Base-by-base conservation (phyloP, 2,888 invertebrate genomes). In the Lycocerus yunnanus region DNA sequence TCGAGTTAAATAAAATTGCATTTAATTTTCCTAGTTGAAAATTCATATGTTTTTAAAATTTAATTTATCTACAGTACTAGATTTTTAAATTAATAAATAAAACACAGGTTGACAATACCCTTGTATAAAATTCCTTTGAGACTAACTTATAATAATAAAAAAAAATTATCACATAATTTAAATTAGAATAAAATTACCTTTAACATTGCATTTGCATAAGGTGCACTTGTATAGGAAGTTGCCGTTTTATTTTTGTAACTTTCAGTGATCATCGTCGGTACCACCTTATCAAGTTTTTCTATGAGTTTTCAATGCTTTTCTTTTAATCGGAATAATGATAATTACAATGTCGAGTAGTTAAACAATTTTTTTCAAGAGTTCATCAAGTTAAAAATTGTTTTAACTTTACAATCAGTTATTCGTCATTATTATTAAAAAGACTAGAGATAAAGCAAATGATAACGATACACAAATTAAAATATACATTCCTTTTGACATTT, bases 1-100 rank as follows among this genome's bases (percentile, higher is more conserved):
- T 43, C 8, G 14, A 71, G 58, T 59, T 21, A 20, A 43, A 61
- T 20, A 66, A 71, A 24, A 66, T 66, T 71, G 69, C 69, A 65
- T 24, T 66, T 66, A 66, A 16, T 69, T 27, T 21, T 14, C 27
- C 27, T 27, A 27, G 24, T 24, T 61, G 21, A 1, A 24, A 66
- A 66, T 24, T 4, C 14, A 66, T 15, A 66, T 9, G 5, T 13
- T 66, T 11, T 66, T 27, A 15, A n/a, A 27, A 24, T 24, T 24
- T 24, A 4, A 43, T 43, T 43, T 43, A 5, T 6, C 6, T 43
- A 11, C 8, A 43, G n/a, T 43, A n/a, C 27, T 43, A 43, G 6
- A 43, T 43, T n/a, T 20, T 14, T 66, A 14, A 66, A n/a, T n/a
- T n/a, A 15, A 15, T 15, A 15, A 66, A 21, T 27, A 24, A 66